Conservation (phyloP, 2,113 vertebrate species). For the Callipepla californica region DNA sequence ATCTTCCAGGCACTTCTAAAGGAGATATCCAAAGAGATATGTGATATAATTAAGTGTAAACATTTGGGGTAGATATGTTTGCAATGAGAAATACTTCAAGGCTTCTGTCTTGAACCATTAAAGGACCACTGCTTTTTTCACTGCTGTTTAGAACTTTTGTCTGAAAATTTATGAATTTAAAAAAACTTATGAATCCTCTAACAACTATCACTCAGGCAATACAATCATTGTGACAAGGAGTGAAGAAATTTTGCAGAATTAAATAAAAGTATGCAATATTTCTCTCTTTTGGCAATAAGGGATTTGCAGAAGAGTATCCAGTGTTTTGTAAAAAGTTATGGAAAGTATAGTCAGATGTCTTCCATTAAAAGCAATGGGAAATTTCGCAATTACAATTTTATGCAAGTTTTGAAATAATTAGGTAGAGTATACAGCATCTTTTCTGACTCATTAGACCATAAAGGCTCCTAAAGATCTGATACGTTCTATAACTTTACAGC, state of each 20-base stretch:
- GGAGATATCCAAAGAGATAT: neutral
- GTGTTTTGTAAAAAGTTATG: neutral
- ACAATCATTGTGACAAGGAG: neutral
- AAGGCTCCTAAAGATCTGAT: constrained; percentile 43
- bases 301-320: neutral
- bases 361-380: constrained; percentile 76
- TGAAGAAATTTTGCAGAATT: constrained; percentile 13
- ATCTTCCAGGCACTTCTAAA: neutral
- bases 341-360: constrained; percentile 47
- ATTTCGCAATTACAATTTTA: constrained; percentile 41
- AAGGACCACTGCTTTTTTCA: neutral
- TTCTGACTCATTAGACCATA: constrained; percentile 68
- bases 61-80: neutral
- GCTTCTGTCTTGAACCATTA: neutral
- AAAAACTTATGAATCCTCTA: neutral
- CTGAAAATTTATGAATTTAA: neutral
- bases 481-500: neutral
- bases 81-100: neutral
- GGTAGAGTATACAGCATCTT: constrained; percentile 57
- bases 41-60: neutral
- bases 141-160: constrained; percentile 5
- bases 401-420: constrained; percentile 32
- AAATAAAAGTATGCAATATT: neutral
- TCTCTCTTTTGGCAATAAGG: neutral
- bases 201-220: neutral